A percentile compares a stretch with the other conserved stretches of the same genome.
These are phyloP conservation scores for Bombus superbus DNA, from an alignment of 1,140 invertebrate species.

Conservation along the genomic window DNA sequence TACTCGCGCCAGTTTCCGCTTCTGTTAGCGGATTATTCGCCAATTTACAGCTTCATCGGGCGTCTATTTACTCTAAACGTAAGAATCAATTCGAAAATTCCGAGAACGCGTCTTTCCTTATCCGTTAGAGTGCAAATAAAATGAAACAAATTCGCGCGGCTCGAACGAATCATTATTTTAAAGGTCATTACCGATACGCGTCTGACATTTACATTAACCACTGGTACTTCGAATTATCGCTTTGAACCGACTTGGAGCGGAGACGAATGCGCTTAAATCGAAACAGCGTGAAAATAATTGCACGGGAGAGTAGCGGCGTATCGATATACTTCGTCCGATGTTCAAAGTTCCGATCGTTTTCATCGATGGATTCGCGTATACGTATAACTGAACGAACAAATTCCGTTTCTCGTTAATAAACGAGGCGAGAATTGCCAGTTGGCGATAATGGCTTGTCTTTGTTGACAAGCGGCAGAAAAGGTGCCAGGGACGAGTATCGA, in stretches of 20 bases:
- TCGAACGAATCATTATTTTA: neutral
- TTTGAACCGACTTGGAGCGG: neutral
- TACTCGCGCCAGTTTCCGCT: neutral
- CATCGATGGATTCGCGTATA: no score
- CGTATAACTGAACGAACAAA: no score
- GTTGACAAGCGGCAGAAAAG: no score
- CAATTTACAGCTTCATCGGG: neutral
- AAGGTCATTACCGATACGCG: neutral
- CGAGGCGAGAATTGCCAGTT: no score
- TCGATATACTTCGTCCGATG: neutral
- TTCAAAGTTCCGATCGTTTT: no score
- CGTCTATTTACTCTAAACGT: neutral
- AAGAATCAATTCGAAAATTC: neutral
- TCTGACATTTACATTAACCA: neutral
- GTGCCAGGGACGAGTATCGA: no score
- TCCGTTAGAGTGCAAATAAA: neutral
- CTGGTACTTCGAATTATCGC: neutral
- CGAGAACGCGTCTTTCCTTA: neutral
- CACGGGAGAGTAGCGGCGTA: neutral
- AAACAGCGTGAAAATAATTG: neutral
- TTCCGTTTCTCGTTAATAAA: no score
- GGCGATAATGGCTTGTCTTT: no score
- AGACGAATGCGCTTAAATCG: neutral
- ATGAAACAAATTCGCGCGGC: neutral
- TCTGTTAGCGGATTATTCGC: neutral